Base-by-base conservation (phyloP, 1,140 invertebrate genomes). In the Oedothorax gibbosus region DNA sequence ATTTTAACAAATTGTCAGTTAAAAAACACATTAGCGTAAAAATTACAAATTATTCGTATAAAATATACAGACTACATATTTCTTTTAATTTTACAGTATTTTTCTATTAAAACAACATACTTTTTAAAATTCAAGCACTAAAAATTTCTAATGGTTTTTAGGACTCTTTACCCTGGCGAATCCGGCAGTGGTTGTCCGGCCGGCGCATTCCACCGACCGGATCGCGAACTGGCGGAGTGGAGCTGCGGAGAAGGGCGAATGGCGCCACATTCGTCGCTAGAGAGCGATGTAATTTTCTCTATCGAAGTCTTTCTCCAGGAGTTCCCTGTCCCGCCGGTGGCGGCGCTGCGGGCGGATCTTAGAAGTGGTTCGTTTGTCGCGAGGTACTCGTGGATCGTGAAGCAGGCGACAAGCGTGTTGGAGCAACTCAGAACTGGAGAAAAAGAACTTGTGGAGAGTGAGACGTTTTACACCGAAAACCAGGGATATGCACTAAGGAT, bases 221-320 rank as follows among this genome's bases (percentile, higher is more conserved):
- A 68, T 21, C 53, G 78, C 6, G 85, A 86, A 54, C 35, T 86
- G 7, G 79, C 85, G 0, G 85, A 86, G 51, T 86, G 85, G 85
- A 86, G 85, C 20, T 86, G 85, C 50, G 85, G 85, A 8, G 85
- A 86, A 50, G 85, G 85, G 7, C 62, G 66, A 5, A 86, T 86
- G 85, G 62, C 82, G 12, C 53, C 78, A 0, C 85, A 86, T 56
- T 50, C 64, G 7, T 77, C 85, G 2, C 54, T 86, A 5, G 12
- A 73, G 7, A 7, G 76, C 18, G 11, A n/a, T 7, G 35, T 20
- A 20, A 15, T 57, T n/a, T 65, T 86, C 7, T 50, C 62, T 0
- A 54, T 86, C 1, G 77, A 71, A 11, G 78, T 86, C 9, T 82
- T 82, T 18, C 35, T 86, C 2, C 79, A 86, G 54, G 85, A 86